phyloP scores from a whole-genome alignment of 2,888 invertebrate species.

The Ditula angustiorana region DNA sequence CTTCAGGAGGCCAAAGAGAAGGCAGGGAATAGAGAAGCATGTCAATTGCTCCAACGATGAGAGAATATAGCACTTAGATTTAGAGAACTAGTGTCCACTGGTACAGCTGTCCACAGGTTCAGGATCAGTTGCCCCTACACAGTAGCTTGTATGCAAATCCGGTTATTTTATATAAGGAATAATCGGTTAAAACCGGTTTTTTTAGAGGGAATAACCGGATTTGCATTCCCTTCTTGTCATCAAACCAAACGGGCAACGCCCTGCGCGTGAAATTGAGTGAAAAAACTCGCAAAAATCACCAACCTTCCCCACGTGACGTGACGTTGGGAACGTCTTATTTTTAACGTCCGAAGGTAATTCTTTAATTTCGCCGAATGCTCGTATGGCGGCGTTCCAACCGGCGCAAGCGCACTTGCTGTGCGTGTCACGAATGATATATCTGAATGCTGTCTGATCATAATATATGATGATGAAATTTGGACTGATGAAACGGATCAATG shows the following conservation, averaged over 20 bases:
- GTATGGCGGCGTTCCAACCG: slow-evolving; percentile 23
- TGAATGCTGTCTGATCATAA: neutral
- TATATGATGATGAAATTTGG: slow-evolving; percentile 8
- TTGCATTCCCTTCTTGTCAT: neutral
- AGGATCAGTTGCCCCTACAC: no score
- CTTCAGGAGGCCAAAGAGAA: no score
- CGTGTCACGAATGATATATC: neutral
- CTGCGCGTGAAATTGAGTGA: neutral
- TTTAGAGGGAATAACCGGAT: no score
- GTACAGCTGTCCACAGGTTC: no score
- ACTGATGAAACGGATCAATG: neutral
- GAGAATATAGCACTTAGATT: no score
- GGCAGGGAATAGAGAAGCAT: no score
- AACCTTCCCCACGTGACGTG: slow-evolving; percentile 5
- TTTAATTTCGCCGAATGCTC: slow-evolving; percentile 6
- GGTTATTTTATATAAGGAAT: no score
- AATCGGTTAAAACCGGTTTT: no score
- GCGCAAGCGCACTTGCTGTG: slow-evolving; percentile 3
- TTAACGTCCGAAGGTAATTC: slow-evolving; percentile 16
- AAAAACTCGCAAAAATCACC: neutral
- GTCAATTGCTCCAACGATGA: no score
- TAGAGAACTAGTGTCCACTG: no score
- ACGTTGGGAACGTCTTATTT: slow-evolving; percentile 12
- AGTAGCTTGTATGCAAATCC: no score
- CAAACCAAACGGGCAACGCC: neutral